Percentiles rank a stretch among this genome's conserved stretches.
phyloP scores from a whole-genome alignment of 2,113 vertebrate genomes.

The Propithecus coquereli region DNA sequence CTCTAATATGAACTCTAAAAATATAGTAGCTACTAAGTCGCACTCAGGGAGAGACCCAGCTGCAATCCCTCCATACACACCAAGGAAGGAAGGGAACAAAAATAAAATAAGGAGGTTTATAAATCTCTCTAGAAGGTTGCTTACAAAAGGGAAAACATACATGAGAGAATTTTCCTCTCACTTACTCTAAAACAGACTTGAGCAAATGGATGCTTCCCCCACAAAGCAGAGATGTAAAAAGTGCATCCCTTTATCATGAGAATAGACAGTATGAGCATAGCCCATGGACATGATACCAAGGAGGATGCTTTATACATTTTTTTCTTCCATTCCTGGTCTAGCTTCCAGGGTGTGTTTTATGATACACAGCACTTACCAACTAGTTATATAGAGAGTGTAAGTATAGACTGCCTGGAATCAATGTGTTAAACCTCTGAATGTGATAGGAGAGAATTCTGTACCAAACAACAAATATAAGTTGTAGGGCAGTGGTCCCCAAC shows the following conservation, averaged over 20 bases:
- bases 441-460: neutral
- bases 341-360: neutral
- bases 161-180: neutral
- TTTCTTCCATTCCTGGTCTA: neutral
- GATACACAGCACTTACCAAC: neutral
- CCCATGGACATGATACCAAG: fast-evolving
- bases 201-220: neutral
- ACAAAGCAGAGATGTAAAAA: neutral
- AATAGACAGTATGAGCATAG: neutral
- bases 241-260: neutral
- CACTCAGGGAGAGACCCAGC: neutral
- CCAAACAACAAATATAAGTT: neutral
- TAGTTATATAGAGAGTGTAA: neutral
- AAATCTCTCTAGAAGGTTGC: neutral
- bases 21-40: neutral
- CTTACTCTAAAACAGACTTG: neutral
- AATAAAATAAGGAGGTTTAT: neutral
- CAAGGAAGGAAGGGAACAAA: neutral
- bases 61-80: neutral
- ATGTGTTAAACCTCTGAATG: neutral
- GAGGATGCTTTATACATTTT: fast-evolving
- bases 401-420: neutral
- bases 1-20: neutral
- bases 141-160: neutral
- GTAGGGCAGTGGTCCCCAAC: no score